These are phyloP conservation scores for Caenorhabditis tropicalis DNA, from an alignment of 1,140 invertebrate species.

Conservation along the genomic window DNA sequence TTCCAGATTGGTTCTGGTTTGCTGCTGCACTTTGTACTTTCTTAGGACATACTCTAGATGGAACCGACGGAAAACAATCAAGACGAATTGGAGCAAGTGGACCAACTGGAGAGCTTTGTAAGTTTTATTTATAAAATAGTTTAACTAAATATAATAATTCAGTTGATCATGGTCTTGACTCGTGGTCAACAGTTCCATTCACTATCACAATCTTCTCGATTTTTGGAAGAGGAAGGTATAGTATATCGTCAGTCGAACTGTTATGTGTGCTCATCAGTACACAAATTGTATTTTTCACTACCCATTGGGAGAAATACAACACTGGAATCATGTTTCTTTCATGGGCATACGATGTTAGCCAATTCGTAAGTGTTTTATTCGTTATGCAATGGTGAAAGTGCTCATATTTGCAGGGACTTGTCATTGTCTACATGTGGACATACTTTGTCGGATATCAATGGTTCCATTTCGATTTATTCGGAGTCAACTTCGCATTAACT, in stretches of 20 bases:
- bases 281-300: constrained; percentile 74
- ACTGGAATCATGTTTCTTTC: constrained; percentile 75
- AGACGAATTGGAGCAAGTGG: constrained; percentile 74
- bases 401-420: constrained; percentile 62
- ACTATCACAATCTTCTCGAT: constrained; percentile 75
- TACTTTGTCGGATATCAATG: constrained; percentile 63
- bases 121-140: background rate
- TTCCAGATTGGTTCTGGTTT: constrained; percentile 73
- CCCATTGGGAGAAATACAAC: constrained; percentile 77
- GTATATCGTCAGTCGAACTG: constrained; percentile 72
- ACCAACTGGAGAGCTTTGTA: constrained; percentile 75
- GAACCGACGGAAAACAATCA: constrained; percentile 76
- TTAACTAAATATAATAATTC: constrained; percentile 34
- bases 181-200: constrained; percentile 74
- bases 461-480: constrained; percentile 65
- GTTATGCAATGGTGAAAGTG: too few species aligned
- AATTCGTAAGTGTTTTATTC: constrained; percentile 73
- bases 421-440: constrained; percentile 66
- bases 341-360: constrained; percentile 76
- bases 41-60: constrained; percentile 75
- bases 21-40: constrained; percentile 74
- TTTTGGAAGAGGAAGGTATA: constrained; percentile 73
- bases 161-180: constrained; percentile 72
- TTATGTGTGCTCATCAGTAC: constrained; percentile 72
- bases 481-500: constrained; percentile 62